Evolutionary conservation across 2,888 invertebrate species (phyloP).

Genomic region (Lapara coniferarum): DNA sequence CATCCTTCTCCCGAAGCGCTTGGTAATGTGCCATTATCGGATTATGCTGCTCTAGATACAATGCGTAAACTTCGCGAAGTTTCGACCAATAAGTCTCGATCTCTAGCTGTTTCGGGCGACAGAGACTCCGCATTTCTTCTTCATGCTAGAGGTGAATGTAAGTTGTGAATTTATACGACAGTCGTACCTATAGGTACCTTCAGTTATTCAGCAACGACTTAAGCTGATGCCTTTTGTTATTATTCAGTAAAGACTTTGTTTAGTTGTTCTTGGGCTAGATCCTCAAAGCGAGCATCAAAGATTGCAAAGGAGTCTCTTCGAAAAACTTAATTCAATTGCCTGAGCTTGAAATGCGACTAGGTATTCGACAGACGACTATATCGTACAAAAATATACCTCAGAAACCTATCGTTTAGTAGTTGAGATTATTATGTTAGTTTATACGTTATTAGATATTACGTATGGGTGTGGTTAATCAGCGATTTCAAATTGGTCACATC

Average conservation of each 20-base stretch:
- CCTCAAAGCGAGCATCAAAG: too few species aligned
- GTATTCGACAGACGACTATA: too few species aligned
- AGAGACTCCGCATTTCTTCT: constrained; percentile 69
- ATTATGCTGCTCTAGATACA: constrained; percentile 68
- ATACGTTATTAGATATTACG: neutral
- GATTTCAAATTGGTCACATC: constrained; percentile 57
- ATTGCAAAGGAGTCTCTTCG: too few species aligned
- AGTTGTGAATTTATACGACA: constrained; percentile 34
- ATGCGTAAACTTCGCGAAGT: constrained; percentile 66
- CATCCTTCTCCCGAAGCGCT: constrained; percentile 72
- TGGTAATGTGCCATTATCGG: constrained; percentile 76
- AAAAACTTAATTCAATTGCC: too few species aligned
- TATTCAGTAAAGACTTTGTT: neutral
- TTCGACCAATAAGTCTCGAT: constrained; percentile 70
- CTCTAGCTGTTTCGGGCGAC: constrained; percentile 69
- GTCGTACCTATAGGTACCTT: constrained; percentile 25
- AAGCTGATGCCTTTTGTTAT: too few species aligned
- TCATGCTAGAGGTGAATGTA: constrained; percentile 58
- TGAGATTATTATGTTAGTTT: too few species aligned
- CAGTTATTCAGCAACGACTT: too few species aligned
- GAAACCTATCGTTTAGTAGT: too few species aligned
- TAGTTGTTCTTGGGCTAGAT: neutral
- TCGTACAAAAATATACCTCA: too few species aligned
- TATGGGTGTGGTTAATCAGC: constrained; percentile 37
- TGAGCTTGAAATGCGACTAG: too few species aligned